Conservation (phyloP, 1,140 invertebrate species). For the Drosophila sproati region DNA sequence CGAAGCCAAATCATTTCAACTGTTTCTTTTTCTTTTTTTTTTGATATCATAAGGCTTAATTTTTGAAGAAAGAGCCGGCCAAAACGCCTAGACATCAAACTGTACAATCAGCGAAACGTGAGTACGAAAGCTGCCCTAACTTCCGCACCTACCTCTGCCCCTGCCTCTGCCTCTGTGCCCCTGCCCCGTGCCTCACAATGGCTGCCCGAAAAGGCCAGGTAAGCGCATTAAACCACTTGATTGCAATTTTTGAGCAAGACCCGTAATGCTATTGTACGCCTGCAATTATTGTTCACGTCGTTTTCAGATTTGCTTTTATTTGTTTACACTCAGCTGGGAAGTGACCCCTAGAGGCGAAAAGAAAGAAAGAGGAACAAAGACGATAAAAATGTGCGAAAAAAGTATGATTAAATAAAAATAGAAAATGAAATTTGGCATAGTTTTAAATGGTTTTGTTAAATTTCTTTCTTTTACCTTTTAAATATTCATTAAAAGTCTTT, state of each 20-base stretch:
- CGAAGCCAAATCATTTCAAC: conserved; percentile 21
- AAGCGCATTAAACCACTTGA: conserved; percentile 66
- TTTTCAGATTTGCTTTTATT: conserved; percentile 49
- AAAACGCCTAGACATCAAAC: conserved; percentile 41
- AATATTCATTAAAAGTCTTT: too few species aligned
- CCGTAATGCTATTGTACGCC: conserved; percentile 41
- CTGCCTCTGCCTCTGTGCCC: not conserved
- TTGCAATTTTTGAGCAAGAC: conserved; percentile 60
- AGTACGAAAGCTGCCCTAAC: conserved; percentile 31
- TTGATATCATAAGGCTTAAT: conserved; percentile 18
- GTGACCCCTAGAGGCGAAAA: conserved; percentile 26
- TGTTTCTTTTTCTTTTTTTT: conserved; percentile 11
- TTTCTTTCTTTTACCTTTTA: too few species aligned
- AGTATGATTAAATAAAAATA: conserved; percentile 16
- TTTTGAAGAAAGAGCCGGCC: conserved; percentile 14
- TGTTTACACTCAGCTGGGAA: conserved; percentile 31
- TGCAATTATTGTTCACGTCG: conserved; percentile 49
- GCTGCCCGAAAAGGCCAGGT: conserved; percentile 9
- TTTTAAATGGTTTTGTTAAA: not conserved
- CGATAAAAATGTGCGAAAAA: conserved; percentile 20
- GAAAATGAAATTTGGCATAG: too few species aligned
- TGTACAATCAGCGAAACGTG: conserved; percentile 59
- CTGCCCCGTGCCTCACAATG: not conserved
- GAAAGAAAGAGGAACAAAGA: conserved; percentile 31
- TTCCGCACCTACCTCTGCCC: conserved; percentile 28